Conservation (phyloP, 2,888 invertebrate species). For the Dascillus cervinus region DNA sequence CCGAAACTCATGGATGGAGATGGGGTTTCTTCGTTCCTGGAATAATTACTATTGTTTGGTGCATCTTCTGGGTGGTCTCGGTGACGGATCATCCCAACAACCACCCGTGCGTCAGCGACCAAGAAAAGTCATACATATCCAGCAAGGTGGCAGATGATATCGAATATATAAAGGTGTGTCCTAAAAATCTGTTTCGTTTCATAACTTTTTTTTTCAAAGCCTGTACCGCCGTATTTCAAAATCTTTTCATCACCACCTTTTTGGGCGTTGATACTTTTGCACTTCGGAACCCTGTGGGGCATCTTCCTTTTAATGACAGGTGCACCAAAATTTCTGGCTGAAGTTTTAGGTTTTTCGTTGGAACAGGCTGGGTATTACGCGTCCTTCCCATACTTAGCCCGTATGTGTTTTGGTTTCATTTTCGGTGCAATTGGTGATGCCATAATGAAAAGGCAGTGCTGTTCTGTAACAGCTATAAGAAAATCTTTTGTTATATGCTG, state of each 20-base stretch:
- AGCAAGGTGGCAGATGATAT: too few relatives aligned
- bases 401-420: conserved; percentile 58
- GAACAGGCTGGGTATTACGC: conserved; percentile 62
- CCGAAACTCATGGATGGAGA: conserved; percentile 33
- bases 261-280: conserved; percentile 55
- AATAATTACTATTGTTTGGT: conserved; percentile 30
- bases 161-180: too few relatives aligned
- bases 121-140: conserved; percentile 47
- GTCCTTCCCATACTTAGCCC: conserved; percentile 61
- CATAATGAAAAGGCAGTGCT: conserved; percentile 43
- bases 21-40: conserved; percentile 36
- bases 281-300: conserved; percentile 71
- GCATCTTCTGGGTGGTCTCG: conserved; percentile 42
- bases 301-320: conserved; percentile 68
- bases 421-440: conserved; percentile 65
- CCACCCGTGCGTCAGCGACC: conserved; percentile 46
- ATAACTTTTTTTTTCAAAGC: conserved; percentile 47
- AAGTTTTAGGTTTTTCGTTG: conserved; percentile 61
- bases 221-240: conserved; percentile 55
- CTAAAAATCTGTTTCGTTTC: too few relatives aligned
- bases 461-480: conserved; percentile 50
- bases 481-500: conserved; percentile 60
- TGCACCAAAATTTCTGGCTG: conserved; percentile 67
- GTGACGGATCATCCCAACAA: conserved; percentile 47
- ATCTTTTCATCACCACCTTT: conserved; percentile 61